Evolutionary conservation across 2,888 invertebrate genomes (phyloP).

Genomic region (Thyatira batis): DNA sequence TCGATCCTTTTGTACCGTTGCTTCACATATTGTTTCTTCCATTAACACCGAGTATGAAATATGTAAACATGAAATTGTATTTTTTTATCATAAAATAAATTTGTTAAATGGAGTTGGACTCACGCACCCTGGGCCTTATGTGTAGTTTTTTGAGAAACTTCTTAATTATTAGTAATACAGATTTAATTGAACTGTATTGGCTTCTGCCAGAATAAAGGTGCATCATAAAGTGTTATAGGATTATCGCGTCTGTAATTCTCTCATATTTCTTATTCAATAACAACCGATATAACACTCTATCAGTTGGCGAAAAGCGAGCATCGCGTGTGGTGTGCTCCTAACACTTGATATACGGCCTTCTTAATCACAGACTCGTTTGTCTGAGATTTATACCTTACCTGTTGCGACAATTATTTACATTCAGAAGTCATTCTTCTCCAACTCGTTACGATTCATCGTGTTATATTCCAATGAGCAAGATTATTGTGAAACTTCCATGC

Average conservation of each 20-base stretch:
- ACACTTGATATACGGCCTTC: conserved; percentile 69
- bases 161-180: neutral
- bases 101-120: too few species aligned
- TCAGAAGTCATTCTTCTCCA: conserved; percentile 63
- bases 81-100: conserved; percentile 18
- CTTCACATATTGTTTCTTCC: conserved; percentile 49
- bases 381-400: conserved; percentile 74
- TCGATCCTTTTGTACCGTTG: conserved; percentile 54
- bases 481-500: neutral
- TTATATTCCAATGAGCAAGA: conserved; percentile 14
- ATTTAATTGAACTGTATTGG: neutral
- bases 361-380: conserved; percentile 73
- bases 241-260: neutral
- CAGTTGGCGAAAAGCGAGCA: conserved; percentile 48
- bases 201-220: neutral
- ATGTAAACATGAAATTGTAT: conserved; percentile 41
- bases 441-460: conserved; percentile 29
- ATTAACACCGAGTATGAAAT: conserved; percentile 41
- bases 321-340: conserved; percentile 61
- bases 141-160: too few species aligned
- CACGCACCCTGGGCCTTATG: too few species aligned
- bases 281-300: conserved; percentile 40
- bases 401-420: conserved; percentile 78
- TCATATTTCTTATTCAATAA: conserved; percentile 32
- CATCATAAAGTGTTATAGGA: neutral